Conservation (phyloP, 2,113 vertebrate species). For the Macquaria australasica region DNA sequence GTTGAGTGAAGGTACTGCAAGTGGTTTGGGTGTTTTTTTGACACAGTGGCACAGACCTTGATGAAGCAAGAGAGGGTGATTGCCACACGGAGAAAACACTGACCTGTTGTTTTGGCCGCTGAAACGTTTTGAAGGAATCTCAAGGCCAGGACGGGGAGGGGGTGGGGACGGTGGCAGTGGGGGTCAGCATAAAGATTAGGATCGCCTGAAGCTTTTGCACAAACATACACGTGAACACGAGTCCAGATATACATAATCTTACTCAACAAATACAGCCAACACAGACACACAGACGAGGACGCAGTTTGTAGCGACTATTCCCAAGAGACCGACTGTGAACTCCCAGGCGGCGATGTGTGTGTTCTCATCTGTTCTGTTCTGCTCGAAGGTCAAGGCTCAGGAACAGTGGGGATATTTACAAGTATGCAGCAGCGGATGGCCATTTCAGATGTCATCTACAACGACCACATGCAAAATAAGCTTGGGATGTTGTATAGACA, state of each 20-base stretch:
- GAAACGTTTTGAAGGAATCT: conserved; percentile 61
- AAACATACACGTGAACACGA: conserved; percentile 11
- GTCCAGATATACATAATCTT: neutral
- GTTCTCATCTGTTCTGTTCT: conserved; percentile 62
- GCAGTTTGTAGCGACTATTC: conserved; percentile 26
- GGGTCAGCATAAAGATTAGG: conserved; percentile 5
- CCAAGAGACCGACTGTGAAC: conserved; percentile 20
- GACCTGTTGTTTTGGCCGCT: conserved; percentile 49
- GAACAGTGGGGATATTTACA: conserved; percentile 51
- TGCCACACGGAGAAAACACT: conserved; percentile 18
- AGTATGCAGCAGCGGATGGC: conserved; percentile 38
- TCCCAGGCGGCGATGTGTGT: conserved; percentile 55
- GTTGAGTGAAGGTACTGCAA: neutral
- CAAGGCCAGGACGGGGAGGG: conserved; percentile 42
- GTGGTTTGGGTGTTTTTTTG: neutral
- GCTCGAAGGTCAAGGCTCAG: conserved; percentile 72
- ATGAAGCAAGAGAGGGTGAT: neutral
- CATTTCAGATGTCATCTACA: conserved; percentile 15
- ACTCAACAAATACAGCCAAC: neutral
- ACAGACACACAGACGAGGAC: neutral
- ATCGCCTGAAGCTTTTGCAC: neutral
- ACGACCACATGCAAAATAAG: conserved; percentile 17
- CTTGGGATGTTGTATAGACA: neutral
- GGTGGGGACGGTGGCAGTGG: neutral
- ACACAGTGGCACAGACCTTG: conserved; percentile 1